Evolutionary conservation across 2,888 invertebrate genomes (phyloP), one percentile per base, ranked within the genome.

Genomic region (Chloroclysta siterata): DNA sequence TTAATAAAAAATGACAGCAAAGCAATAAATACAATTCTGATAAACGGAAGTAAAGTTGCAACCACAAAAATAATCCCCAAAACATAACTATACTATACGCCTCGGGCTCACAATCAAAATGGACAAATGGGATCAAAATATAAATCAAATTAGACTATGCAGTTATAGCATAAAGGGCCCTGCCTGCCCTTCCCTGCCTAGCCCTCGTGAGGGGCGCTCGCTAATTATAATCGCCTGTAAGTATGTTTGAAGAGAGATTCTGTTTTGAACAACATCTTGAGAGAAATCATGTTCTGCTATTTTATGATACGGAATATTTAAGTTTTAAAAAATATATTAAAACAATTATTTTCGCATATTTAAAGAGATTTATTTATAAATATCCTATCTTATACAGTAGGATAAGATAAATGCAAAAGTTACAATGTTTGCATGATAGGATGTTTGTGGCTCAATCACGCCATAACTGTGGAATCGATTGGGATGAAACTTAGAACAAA

Each of bases 101-200:
- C 79, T 66, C 53, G 60, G 73, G 82, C 73, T 60, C 44, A 80
- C 83, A 88, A 85, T 87, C 85, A 84, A 80, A 44, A 78, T 74
- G 73, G 70, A 76, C 82, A 84, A 88, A 90, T 78, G 78, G 80
- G 90, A 90, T 90, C 88, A 88, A 85, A 89, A 89, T 88, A 86
- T 87, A 88, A 87, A 90, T 90, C 83, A 75, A 85, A 87, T 89
- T 88, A 86, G 71, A 74, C 66, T 54, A 69, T 72, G 71, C 75
- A 77, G 76, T 77, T 77, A 81, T 83, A 80, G 81, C 83, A 79
- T 80, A 78, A 82, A 79, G 77, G 76, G 75, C 46, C 53, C 59
- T 47, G 14, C 42, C 11, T 17, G 66, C 77, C 77, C 76, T 78
- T 76, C 77, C 78, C 74, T 50, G 60, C 39, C 55, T 47, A 36